Conservation (phyloP, 2,797 vertebrate genomes). For the Chanos chanos region DNA sequence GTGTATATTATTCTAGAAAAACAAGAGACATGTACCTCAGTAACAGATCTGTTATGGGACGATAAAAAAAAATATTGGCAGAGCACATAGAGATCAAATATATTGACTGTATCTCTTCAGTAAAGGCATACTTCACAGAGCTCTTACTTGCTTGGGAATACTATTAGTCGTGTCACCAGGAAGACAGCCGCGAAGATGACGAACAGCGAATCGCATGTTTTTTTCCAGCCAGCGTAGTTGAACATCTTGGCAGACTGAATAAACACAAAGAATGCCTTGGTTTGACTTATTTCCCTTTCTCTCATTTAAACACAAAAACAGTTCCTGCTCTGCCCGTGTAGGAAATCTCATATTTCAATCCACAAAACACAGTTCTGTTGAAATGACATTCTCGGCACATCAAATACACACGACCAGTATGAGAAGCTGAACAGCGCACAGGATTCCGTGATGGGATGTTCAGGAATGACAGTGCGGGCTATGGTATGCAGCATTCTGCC, state of each 20-base stretch:
- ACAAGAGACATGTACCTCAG: not conserved
- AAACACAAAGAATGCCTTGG: conserved; percentile 6
- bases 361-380: too few species aligned
- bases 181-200: conserved; percentile 80
- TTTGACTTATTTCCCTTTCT: too few species aligned
- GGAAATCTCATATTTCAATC: too few species aligned
- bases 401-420: too few species aligned
- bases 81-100: not conserved
- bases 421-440: too few species aligned
- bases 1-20: conserved; percentile 81
- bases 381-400: too few species aligned
- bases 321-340: too few species aligned
- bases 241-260: conserved; percentile 85
- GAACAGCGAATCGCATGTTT: conserved; percentile 75
- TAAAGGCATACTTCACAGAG: not conserved
- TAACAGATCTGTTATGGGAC: too few species aligned
- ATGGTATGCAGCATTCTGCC: not conserved
- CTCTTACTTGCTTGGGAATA: conserved; percentile 84
- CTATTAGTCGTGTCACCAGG: conserved; percentile 77
- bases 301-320: too few species aligned
- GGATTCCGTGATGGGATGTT: too few species aligned
- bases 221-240: conserved; percentile 85
- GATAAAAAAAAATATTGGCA: not conserved
- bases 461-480: not conserved
- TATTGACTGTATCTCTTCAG: too few species aligned